Base-by-base conservation (phyloP, 2,888 invertebrate species). In the Tetranychus truncatus region DNA sequence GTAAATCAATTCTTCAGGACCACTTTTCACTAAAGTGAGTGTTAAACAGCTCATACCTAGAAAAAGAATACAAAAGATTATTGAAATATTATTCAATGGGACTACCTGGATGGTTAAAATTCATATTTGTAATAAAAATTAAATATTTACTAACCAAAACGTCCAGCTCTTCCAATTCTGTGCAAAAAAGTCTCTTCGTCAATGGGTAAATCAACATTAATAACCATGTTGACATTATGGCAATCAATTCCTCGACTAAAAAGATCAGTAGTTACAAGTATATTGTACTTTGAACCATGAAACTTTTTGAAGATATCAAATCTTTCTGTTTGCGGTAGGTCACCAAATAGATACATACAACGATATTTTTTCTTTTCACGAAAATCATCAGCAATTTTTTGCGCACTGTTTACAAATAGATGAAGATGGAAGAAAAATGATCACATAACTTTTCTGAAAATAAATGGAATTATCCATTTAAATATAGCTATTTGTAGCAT, bases 171-270 rank as follows among this genome's bases (percentile, higher is more conserved):
- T 1, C 97, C 97, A 81, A 95, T 94, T 81, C 97, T 86, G 84
- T 99, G 97, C 78, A 95, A 86, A 85, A 95, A 95, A 21, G 91
- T 92, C 78, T 89, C 88, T 79, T 88, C 86, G 80, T 91, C 89
- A 78, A 81, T 81, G 0, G 97, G 93, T 46, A 91, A 84, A 82
- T 96, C 96, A 81, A 95, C 87, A 83, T 97, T 96, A 9, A 99
- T 87, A 0, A 99, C 91, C 77, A 99, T 83, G 85, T 97, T 92
- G 11, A 96, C 89, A 84, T 92, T 90, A 78, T 91, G 89, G 1
- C 91, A 91, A 85, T 99, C 97, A 78, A 99, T 91, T 15, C 99
- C 99, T 78, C 99, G 86, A 1, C 96, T 89, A 78, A 92, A 84
- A 80, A 86, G 79, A 81, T 86, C 96, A 0, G 96, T 97, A 1